A percentile compares a stretch with the other conserved stretches of the same genome.
Conservation (phyloP, 2,113 vertebrate genomes). For the Phaethon lepturus region DNA sequence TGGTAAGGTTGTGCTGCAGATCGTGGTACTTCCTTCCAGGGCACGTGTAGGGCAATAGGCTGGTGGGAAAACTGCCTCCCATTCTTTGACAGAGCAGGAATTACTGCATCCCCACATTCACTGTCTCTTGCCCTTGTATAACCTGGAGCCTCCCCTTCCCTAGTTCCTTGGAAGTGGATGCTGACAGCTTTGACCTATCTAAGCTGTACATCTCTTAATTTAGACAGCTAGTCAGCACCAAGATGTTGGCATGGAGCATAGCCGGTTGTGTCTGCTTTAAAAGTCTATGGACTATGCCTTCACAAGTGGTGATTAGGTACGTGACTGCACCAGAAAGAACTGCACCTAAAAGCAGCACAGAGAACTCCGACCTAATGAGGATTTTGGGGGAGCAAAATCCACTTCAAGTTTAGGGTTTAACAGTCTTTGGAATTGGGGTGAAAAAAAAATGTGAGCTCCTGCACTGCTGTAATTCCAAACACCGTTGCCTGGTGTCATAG, state of each 20-base stretch:
- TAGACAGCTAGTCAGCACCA: not conserved
- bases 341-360: not conserved
- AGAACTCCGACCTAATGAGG: not conserved
- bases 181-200: not conserved
- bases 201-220: not conserved
- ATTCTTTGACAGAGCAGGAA: not conserved
- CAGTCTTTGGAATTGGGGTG: not conserved
- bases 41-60: not conserved
- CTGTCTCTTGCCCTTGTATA: not conserved
- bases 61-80: not conserved
- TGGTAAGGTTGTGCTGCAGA: not conserved
- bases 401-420: not conserved
- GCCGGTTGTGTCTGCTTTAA: not conserved
- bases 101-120: not conserved
- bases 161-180: not conserved
- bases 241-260: not conserved
- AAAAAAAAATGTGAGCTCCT: not conserved
- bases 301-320: not conserved
- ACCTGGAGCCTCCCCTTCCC: not conserved
- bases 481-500: not conserved
- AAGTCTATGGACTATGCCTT: not conserved
- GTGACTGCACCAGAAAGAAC: not conserved
- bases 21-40: not conserved
- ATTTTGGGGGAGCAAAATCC: not conserved
- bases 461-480: not conserved